Conservation (phyloP, 2,888 invertebrate species). For the Latheticus oryzae region DNA sequence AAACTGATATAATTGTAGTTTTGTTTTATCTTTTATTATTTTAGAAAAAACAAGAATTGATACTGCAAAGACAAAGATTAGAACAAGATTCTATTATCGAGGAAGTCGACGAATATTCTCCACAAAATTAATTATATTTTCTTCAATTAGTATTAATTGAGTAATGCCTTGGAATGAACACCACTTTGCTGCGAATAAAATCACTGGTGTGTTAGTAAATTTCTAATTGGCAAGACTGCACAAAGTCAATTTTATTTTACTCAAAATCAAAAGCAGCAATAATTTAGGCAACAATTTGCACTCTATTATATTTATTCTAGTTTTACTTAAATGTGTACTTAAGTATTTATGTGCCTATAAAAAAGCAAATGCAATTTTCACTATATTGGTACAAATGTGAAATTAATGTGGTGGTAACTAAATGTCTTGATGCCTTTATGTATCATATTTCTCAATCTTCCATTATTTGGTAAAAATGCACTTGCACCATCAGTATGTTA, state of each 20-base stretch:
- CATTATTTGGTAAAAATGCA: conserved; percentile 16
- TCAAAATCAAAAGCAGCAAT: conserved; percentile 15
- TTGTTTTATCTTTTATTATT: conserved; percentile 45
- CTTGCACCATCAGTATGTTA: conserved; percentile 21
- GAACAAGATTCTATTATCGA: conserved; percentile 80
- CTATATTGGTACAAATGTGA: conserved; percentile 30
- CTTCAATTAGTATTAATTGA: conserved; percentile 11
- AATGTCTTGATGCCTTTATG: conserved; percentile 32
- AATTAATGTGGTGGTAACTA: conserved; percentile 29
- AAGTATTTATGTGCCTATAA: conserved; percentile 25
- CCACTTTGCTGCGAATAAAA: conserved; percentile 34
- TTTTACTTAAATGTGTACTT: too few species aligned
- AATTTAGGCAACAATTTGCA: too few species aligned
- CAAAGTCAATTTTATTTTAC: conserved; percentile 3
- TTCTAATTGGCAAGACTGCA: too few species aligned
- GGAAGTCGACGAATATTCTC: conserved; percentile 75
- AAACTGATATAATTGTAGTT: not conserved
- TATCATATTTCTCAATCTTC: conserved; percentile 34
- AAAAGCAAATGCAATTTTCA: conserved; percentile 11
- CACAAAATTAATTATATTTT: conserved; percentile 60
- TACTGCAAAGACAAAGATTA: conserved; percentile 71
- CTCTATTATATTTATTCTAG: too few species aligned
- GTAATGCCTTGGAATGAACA: conserved; percentile 39
- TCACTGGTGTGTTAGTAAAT: too few species aligned
- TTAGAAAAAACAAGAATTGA: conserved; percentile 71